A percentile compares a stretch with the other conserved stretches of the same genome.
These are phyloP conservation scores for Tetramorium bicarinatum DNA, from an alignment of 2,888 invertebrate species.

Conservation along the genomic window DNA sequence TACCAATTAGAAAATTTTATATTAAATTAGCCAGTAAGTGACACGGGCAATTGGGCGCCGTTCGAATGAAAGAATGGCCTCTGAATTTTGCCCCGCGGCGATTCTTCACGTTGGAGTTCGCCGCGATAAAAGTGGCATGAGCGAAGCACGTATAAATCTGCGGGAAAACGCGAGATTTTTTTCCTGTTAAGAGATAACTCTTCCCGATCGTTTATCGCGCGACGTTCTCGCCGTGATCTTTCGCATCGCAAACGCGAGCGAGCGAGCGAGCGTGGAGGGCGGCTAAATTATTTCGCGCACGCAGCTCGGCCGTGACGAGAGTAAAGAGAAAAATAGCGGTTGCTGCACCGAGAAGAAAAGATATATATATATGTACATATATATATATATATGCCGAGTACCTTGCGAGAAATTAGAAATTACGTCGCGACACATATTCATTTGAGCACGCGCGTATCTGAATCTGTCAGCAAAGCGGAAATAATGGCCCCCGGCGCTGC, in stretches of 20 bases:
- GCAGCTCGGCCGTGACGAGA: neutral
- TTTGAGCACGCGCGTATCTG: slow-evolving; percentile 51
- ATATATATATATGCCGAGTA: neutral
- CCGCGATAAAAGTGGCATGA: slow-evolving; percentile 23
- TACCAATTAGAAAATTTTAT: too few relatives aligned
- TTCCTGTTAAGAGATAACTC: slow-evolving; percentile 8
- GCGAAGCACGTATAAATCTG: slow-evolving; percentile 1
- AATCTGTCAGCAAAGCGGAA: slow-evolving; percentile 50
- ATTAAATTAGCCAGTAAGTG: too few relatives aligned
- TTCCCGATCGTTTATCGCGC: slow-evolving; percentile 8
- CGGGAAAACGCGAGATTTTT: neutral
- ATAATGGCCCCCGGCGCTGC: slow-evolving; percentile 42
- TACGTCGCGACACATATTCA: slow-evolving; percentile 45
- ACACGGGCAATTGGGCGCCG: too few relatives aligned
- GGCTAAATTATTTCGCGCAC: neutral
- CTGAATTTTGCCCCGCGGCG: neutral
- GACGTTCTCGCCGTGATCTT: neutral
- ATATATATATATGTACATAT: neutral
- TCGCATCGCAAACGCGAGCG: neutral
- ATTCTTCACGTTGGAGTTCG: neutral
- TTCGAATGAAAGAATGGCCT: neutral
- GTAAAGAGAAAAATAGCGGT: neutral
- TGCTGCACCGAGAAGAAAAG: neutral
- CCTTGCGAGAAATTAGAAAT: slow-evolving; percentile 50
- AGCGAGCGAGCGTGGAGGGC: neutral